A percentile compares a stretch with the other conserved stretches of the same genome.
phyloP scores from a whole-genome alignment of 2,797 vertebrate genomes.

The Nothura maculosa region DNA sequence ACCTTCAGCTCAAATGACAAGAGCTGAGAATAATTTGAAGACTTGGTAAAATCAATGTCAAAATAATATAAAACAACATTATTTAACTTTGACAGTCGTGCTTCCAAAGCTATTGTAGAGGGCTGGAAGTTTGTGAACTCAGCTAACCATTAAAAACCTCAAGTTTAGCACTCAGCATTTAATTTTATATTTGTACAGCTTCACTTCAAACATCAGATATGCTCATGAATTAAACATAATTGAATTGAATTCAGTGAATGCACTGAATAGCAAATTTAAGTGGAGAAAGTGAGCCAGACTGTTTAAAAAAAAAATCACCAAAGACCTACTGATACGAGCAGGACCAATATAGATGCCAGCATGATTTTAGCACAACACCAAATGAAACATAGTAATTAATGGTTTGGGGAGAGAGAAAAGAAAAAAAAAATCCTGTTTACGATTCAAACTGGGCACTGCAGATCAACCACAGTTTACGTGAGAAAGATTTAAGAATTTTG shows the following conservation, averaged over 20 bases:
- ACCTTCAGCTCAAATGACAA: constrained; percentile 28
- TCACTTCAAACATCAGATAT: background rate
- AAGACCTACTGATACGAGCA: background rate
- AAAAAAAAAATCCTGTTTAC: background rate
- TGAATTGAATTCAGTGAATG: no score
- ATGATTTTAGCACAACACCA: background rate
- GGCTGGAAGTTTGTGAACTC: background rate
- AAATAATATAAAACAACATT: background rate
- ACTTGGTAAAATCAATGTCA: constrained; percentile 9
- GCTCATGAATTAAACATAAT: background rate
- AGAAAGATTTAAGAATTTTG: background rate
- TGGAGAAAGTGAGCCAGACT: background rate
- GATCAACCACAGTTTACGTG: background rate
- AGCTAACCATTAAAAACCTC: background rate
- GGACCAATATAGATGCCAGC: background rate
- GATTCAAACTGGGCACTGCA: background rate
- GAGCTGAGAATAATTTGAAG: constrained; percentile 9
- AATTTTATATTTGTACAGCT: background rate
- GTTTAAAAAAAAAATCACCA: background rate
- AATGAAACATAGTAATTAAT: background rate
- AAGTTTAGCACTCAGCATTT: background rate
- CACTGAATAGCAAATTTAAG: background rate
- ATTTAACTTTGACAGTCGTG: background rate
- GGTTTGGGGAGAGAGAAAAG: background rate
- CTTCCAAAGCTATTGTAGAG: background rate